Evolutionary conservation across 1,140 invertebrate species (phyloP).

Genomic region (Atta colombica): DNA sequence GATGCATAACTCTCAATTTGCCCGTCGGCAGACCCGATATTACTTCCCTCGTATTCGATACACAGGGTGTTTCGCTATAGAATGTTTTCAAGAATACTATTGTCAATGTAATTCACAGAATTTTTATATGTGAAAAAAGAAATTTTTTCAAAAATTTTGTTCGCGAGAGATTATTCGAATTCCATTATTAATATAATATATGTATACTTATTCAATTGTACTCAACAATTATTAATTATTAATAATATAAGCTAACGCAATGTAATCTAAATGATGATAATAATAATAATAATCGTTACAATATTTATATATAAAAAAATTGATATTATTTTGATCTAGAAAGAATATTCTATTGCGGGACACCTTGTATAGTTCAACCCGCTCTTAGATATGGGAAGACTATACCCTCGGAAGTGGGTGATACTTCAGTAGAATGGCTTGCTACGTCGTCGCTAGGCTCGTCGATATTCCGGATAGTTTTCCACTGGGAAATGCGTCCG

Average conservation of each 20-base stretch:
- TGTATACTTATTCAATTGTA: background rate
- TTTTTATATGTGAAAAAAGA: background rate
- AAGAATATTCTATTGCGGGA: constrained; percentile 38
- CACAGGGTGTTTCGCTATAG: constrained; percentile 40
- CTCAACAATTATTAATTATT: background rate
- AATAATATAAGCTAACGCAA: background rate
- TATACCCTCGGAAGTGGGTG: constrained; percentile 43
- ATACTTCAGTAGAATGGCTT: constrained; percentile 59
- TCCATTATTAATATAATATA: background rate
- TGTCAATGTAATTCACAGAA: background rate
- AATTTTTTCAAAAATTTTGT: background rate
- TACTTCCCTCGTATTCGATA: constrained; percentile 67
- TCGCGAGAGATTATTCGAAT: background rate
- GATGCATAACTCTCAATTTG: constrained; percentile 76
- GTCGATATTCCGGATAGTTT: constrained; percentile 66
- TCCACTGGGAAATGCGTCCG: constrained; percentile 50
- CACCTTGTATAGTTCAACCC: constrained; percentile 52
- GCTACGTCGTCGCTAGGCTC: constrained; percentile 66
- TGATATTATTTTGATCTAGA: background rate
- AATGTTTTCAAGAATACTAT: background rate
- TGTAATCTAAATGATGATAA: background rate
- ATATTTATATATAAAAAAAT: background rate
- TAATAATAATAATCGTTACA: constrained; percentile 4
- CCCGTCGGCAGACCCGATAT: constrained; percentile 64
- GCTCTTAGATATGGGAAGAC: constrained; percentile 65